Conservation (phyloP, 2,113 vertebrate species). For the Jaculus jaculus region DNA sequence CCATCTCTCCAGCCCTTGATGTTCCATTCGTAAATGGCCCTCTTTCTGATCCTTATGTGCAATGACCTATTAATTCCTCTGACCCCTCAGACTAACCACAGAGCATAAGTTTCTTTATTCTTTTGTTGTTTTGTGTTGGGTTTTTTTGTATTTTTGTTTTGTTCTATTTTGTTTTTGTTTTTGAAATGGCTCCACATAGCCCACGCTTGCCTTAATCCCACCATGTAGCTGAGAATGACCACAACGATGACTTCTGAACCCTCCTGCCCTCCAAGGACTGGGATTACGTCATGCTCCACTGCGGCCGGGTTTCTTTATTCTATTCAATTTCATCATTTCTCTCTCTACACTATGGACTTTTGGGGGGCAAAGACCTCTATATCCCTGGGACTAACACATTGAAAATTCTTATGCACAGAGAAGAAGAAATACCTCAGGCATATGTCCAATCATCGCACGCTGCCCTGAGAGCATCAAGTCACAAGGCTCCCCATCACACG, state of each 20-base stretch:
- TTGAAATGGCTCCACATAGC: not conserved
- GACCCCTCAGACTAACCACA: not conserved
- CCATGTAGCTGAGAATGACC: not conserved
- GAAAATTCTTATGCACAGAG: not conserved
- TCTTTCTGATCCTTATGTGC: not conserved
- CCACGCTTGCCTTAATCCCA: not conserved
- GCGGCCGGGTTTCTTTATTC: not conserved
- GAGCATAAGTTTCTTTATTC: not conserved
- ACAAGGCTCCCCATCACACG: not conserved
- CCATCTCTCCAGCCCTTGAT: too few relatives aligned
- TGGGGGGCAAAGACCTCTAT: not conserved
- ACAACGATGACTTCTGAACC: not conserved
- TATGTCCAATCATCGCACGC: not conserved
- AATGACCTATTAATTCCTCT: not conserved
- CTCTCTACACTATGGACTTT: not conserved
- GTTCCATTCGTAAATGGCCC: too few relatives aligned
- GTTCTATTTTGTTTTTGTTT: not conserved
- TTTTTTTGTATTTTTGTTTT: too few relatives aligned
- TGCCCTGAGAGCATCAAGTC: not conserved
- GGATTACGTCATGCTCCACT: not conserved
- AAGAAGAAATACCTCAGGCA: not conserved
- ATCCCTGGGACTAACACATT: not conserved
- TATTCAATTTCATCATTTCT: not conserved
- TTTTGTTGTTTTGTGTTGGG: not conserved
- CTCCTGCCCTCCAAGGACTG: not conserved